Evolutionary conservation across 2,113 vertebrate genomes (phyloP).

Genomic region (Tychaedon coryphoeus): DNA sequence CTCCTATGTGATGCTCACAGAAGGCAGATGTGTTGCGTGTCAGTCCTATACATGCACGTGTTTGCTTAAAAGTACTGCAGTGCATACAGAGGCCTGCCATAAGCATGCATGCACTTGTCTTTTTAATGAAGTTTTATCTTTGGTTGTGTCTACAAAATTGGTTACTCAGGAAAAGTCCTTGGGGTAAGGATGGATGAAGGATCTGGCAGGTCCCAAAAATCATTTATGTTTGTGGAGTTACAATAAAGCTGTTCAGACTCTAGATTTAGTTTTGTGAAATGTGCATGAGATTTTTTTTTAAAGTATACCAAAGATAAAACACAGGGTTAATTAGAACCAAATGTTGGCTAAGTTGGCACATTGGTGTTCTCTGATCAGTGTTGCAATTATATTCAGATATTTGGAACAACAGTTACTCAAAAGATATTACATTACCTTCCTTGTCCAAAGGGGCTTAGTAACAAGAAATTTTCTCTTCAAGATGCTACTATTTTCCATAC

Average conservation of each 20-base stretch:
- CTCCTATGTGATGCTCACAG: not conserved
- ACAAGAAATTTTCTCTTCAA: conserved; percentile 9
- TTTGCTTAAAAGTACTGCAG: not conserved
- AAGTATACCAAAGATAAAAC: not conserved
- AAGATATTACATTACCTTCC: not conserved
- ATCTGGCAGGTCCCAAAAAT: not conserved
- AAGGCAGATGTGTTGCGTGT: not conserved
- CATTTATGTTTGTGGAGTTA: not conserved
- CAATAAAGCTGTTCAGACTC: not conserved
- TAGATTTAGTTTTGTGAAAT: not conserved
- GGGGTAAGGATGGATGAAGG: not conserved
- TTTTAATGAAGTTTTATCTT: not conserved
- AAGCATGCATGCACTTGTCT: not conserved
- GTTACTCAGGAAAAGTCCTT: not conserved
- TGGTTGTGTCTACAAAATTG: not conserved
- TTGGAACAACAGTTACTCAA: not conserved
- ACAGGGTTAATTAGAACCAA: conserved; percentile 16
- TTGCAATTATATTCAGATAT: not conserved
- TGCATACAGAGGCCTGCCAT: not conserved
- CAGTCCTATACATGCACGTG: not conserved
- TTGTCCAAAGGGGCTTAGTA: not conserved
- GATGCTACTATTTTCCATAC: not conserved
- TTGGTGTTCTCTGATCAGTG: not conserved
- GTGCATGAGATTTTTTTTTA: not conserved
- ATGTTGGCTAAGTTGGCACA: not conserved